Evolutionary conservation across 2,797 vertebrate species (phyloP).

Genomic region (Sebastolobus altivelis): DNA sequence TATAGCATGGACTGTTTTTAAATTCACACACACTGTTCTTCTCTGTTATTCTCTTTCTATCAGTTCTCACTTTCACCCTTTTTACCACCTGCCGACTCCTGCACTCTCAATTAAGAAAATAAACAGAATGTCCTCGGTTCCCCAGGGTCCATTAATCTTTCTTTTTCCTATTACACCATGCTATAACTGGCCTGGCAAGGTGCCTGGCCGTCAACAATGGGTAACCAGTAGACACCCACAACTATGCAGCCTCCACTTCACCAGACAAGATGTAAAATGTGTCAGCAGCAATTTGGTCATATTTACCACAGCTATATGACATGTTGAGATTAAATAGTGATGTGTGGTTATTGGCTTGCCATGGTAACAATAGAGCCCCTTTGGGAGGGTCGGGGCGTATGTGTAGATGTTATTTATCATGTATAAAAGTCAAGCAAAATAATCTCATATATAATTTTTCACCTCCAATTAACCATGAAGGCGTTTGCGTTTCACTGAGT

Average conservation of each 20-base stretch:
- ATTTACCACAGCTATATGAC: conserved; percentile 67
- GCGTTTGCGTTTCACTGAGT: conserved; percentile 47
- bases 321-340: conserved; percentile 75
- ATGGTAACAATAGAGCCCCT: conserved; percentile 67
- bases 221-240: conserved; percentile 80
- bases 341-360: conserved; percentile 66
- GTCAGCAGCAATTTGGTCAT: conserved; percentile 72
- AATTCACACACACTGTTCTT: conserved; percentile 34
- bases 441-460: conserved; percentile 69
- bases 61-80: conserved; percentile 49
- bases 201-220: conserved; percentile 76
- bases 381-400: conserved; percentile 34
- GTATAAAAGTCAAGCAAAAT: conserved; percentile 66
- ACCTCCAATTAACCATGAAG: conserved; percentile 56
- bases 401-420: conserved; percentile 64
- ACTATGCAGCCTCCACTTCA: conserved; percentile 73
- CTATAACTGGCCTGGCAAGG: conserved; percentile 69
- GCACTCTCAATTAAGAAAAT: conserved; percentile 75
- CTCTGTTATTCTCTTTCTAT: conserved; percentile 45
- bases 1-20: conserved; percentile 11
- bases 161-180: conserved; percentile 73
- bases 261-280: conserved; percentile 67
- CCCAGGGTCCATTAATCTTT: conserved; percentile 76
- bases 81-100: conserved; percentile 63
- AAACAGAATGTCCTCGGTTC: conserved; percentile 75